A percentile compares a stretch with the other conserved stretches of the same genome.
Evolutionary conservation across 2,888 invertebrate species (phyloP).

Genomic region (Glyphotaelius pellucidus): DNA sequence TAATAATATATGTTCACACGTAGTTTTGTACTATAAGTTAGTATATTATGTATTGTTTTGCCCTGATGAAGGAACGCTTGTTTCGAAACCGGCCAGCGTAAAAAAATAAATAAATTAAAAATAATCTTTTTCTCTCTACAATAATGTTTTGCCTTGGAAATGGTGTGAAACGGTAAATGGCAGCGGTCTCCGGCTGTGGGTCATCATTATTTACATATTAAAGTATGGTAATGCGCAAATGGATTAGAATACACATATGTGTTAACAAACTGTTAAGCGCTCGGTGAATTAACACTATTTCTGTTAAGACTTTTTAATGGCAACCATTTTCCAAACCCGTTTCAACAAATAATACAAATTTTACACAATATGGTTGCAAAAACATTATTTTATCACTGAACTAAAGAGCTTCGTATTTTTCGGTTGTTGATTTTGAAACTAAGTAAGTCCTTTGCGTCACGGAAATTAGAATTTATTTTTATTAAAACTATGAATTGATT

Average conservation of each 20-base stretch:
- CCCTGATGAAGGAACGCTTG: no score
- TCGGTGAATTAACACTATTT: constrained; percentile 12
- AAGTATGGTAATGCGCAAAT: constrained; percentile 8
- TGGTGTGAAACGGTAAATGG: background rate
- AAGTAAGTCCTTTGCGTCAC: no score
- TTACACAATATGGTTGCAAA: background rate
- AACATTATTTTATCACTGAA: background rate
- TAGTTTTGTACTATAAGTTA: no score
- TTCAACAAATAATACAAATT: background rate
- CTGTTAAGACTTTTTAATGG: constrained; percentile 33
- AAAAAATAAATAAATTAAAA: background rate
- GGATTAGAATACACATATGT: constrained; percentile 6
- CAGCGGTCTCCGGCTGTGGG: background rate
- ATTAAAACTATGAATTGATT: no score
- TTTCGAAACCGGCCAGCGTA: no score
- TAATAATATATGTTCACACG: no score
- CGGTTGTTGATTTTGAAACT: background rate
- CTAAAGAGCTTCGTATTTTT: background rate
- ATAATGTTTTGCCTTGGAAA: background rate
- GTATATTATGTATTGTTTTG: no score
- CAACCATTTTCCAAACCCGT: constrained; percentile 20
- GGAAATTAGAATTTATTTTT: no score
- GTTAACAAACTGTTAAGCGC: constrained; percentile 4
- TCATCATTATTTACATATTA: background rate
- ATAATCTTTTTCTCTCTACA: background rate